These are phyloP conservation scores for Andrena haemorrhoa DNA, from an alignment of 2,888 invertebrate genomes.

Conservation along the genomic window DNA sequence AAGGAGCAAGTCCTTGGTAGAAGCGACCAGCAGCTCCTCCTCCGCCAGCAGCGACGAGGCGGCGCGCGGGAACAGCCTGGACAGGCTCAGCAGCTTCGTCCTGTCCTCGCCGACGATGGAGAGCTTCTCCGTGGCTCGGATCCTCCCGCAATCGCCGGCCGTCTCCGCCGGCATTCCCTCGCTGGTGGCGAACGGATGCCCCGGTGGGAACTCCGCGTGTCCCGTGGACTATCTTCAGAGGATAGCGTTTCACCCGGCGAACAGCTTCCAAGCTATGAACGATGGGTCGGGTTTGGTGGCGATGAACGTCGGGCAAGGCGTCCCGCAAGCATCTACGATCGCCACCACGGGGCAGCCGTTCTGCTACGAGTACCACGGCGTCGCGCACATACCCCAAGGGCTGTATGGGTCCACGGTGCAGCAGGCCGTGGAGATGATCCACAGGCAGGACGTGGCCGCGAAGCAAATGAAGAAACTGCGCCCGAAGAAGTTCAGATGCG, in stretches of 20 bases:
- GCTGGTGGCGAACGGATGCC: not conserved
- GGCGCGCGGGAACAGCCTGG: constrained; percentile 42
- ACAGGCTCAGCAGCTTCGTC: constrained; percentile 62
- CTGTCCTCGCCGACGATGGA: constrained; percentile 19
- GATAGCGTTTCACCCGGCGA: not conserved
- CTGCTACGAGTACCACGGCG: constrained; percentile 1
- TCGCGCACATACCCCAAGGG: constrained; percentile 13
- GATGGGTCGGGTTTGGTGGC: not conserved
- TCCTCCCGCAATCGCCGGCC: not conserved
- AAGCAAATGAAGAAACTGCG: constrained; percentile 89
- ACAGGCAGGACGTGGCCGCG: constrained; percentile 76
- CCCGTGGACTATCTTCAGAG: not conserved
- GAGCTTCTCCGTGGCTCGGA: not conserved
- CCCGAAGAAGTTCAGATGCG: constrained; percentile 96
- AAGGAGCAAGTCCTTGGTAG: constrained; percentile 23
- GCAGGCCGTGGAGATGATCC: constrained; percentile 76
- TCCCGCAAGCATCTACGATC: not conserved
- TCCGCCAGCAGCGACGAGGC: constrained; percentile 57
- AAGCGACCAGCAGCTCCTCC: constrained; percentile 37
- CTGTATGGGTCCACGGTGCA: constrained; percentile 63
- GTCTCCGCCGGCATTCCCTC: not conserved
- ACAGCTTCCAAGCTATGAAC: not conserved
- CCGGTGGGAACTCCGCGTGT: not conserved
- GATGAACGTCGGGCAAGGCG: not conserved
- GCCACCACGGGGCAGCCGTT: constrained; percentile 24